Conservation (phyloP, 2,797 vertebrate species). For the Tokudaia tokunoshimensis region DNA sequence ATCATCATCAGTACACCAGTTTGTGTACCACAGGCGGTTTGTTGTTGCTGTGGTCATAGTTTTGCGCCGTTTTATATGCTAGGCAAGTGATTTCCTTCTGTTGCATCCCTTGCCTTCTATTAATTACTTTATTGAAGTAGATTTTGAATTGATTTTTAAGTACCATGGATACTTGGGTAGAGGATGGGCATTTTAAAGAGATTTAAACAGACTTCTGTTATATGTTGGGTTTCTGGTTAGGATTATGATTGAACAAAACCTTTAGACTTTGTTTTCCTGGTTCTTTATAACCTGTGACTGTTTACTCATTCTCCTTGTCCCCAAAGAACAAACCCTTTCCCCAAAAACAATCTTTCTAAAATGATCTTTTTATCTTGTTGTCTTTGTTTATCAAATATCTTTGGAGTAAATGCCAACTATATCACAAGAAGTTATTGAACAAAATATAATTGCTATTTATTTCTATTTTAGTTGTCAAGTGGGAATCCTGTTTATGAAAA, state of each 20-base stretch:
- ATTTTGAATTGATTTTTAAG: constrained; percentile 52
- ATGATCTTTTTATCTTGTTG: constrained; percentile 63
- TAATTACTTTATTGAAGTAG: constrained; percentile 58
- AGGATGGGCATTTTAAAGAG: neutral
- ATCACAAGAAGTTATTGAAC: constrained; percentile 58
- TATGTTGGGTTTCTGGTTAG: constrained; percentile 58
- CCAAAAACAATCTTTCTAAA: neutral
- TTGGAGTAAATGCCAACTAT: constrained; percentile 58
- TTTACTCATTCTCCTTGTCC: constrained; percentile 32
- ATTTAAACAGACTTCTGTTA: neutral
- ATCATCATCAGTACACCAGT: neutral
- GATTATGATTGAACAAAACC: constrained; percentile 47
- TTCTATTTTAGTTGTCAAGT: constrained; percentile 93
- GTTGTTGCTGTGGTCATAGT: neutral
- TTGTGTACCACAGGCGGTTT: constrained; percentile 27
- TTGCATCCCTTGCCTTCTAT: neutral
- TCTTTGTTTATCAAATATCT: constrained; percentile 56
- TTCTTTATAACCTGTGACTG: constrained; percentile 51
- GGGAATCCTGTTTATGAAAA: constrained; percentile 97
- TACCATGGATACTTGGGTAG: constrained; percentile 23
- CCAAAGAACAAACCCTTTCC: neutral
- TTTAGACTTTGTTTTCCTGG: constrained; percentile 65
- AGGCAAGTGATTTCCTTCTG: neutral
- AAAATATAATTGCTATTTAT: constrained; percentile 71
- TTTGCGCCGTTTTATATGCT: neutral